phyloP scores from a whole-genome alignment of 92 coral and sea anemone species.

The Montipora capitata region DNA sequence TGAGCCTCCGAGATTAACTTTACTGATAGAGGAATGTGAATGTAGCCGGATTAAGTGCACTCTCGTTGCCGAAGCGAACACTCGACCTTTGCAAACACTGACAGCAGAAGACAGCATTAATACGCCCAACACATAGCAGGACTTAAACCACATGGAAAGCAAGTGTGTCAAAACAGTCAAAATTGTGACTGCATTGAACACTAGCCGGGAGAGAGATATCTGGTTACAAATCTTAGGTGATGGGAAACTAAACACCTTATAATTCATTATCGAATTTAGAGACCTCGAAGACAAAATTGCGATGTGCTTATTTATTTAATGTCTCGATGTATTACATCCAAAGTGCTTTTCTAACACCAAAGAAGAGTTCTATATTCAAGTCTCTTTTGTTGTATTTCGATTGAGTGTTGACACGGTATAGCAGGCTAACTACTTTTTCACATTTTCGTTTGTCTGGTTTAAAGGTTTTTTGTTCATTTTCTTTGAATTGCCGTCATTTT shows the following conservation, averaged over 20 bases:
- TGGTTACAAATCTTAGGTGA: slow-evolving; percentile 79
- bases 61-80: neutral
- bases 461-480: slow-evolving; percentile 5
- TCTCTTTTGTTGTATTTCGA: neutral
- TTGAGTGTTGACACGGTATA: slow-evolving; percentile 23
- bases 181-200: neutral
- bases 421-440: neutral
- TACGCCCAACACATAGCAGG: slow-evolving; percentile 4
- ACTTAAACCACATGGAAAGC: neutral
- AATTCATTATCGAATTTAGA: slow-evolving; percentile 20
- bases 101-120: neutral
- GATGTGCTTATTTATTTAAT: neutral
- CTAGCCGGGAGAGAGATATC: slow-evolving; percentile 47
- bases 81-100: neutral
- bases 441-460: neutral
- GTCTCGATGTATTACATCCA: neutral
- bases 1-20: slow-evolving; percentile 60
- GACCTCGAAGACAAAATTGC: neutral
- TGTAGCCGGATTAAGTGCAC: neutral
- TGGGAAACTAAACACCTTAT: slow-evolving; percentile 88
- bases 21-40: slow-evolving; percentile 36
- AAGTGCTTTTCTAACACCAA: neutral
- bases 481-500: slow-evolving; percentile 38
- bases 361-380: neutral
- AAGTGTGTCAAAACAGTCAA: slow-evolving; percentile 33